Percentiles rank a stretch among this genome's conserved stretches.
Conservation (phyloP, 1,140 invertebrate genomes). For the Nylanderia fulva region DNA sequence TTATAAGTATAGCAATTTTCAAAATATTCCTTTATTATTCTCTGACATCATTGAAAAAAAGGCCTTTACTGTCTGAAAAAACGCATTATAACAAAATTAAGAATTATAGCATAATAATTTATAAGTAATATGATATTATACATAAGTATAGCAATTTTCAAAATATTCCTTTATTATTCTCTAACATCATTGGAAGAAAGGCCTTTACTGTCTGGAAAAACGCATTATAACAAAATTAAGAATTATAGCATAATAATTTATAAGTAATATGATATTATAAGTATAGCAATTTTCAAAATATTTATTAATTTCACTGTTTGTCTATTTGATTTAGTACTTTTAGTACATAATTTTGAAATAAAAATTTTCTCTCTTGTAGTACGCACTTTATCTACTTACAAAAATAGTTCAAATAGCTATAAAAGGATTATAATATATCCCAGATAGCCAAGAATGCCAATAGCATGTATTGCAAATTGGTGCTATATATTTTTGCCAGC, state of each 20-base stretch:
- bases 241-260: no score
- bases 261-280: no score
- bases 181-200: conserved; percentile 97
- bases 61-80: conserved; percentile 90
- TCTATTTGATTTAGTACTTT: not conserved
- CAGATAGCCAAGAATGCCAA: no score
- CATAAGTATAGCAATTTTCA: no score
- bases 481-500: no score
- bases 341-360: conserved; percentile 1
- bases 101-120: no score
- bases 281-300: not conserved
- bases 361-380: not conserved
- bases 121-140: no score
- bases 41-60: conserved; percentile 97
- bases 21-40: conserved; percentile 92
- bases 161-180: conserved; percentile 93
- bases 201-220: conserved; percentile 90
- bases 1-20: no score
- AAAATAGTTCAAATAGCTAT: not conserved
- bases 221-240: no score
- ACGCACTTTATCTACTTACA: not conserved
- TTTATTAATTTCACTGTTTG: not conserved
- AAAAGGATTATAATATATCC: no score
- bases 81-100: no score
- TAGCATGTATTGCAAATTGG: no score